A percentile compares a stretch with the other conserved stretches of the same genome.
Conservation (phyloP, 1,140 invertebrate species). For the Drosophila subpulchrella region DNA sequence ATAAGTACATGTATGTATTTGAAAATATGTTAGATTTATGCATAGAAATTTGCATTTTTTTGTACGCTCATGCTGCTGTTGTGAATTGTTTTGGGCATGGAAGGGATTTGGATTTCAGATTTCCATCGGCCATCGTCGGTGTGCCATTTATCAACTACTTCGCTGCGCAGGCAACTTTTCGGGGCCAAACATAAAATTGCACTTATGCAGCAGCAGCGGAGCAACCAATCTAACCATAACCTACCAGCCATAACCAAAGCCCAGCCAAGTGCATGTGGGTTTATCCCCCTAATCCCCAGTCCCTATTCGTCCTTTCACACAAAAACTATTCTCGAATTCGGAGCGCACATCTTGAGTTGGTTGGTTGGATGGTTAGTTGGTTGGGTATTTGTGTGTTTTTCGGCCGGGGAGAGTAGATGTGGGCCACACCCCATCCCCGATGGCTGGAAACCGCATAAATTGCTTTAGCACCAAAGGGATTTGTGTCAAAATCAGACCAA, state of each 20-base stretch:
- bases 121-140: conserved; percentile 33
- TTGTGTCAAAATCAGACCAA: conserved; percentile 78
- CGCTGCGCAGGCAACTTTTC: conserved; percentile 37
- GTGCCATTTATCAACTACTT: conserved; percentile 73
- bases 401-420: conserved; percentile 24
- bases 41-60: conserved; percentile 72
- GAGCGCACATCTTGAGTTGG: conserved; percentile 47
- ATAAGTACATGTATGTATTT: conserved; percentile 39
- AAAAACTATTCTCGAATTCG: conserved; percentile 47
- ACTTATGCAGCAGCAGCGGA: conserved; percentile 59
- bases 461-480: conserved; percentile 82
- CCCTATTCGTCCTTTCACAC: background rate
- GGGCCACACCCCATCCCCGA: conserved; percentile 21
- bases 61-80: conserved; percentile 28
- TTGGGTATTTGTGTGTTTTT: conserved; percentile 27
- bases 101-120: conserved; percentile 58
- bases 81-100: conserved; percentile 31
- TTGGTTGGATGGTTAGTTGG: conserved; percentile 13
- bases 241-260: conserved; percentile 68
- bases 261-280: conserved; percentile 63
- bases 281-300: conserved; percentile 18
- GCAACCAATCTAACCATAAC: conserved; percentile 62
- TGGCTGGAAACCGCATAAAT: conserved; percentile 73
- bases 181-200: conserved; percentile 76
- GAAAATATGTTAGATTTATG: conserved; percentile 76